These are phyloP conservation scores for Chrysogorgia sp. DNA, from an alignment of 92 coral and sea anemone genomes.

Conservation along the genomic window DNA sequence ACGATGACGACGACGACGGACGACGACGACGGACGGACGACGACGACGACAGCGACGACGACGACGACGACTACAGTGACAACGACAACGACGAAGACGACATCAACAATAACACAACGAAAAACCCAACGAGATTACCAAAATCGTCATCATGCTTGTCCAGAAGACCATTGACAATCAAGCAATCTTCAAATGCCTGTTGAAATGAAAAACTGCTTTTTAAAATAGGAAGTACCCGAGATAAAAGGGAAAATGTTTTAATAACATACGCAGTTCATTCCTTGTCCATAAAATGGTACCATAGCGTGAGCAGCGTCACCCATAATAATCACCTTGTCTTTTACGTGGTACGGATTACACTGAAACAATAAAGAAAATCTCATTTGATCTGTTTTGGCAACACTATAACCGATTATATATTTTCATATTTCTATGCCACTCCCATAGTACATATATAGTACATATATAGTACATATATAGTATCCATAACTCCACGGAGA, in stretches of 20 bases:
- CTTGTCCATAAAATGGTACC: constrained; percentile 99
- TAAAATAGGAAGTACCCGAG: neutral
- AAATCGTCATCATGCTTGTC: constrained; percentile 80
- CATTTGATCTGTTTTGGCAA: too few species aligned
- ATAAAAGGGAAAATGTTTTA: neutral
- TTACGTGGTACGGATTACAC: constrained; percentile 89
- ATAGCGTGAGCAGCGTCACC: constrained; percentile 99
- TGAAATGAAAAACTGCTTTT: neutral
- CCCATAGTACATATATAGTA: too few species aligned
- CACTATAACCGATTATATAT: too few species aligned
- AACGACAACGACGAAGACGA: neutral
- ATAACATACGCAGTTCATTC: constrained; percentile 90
- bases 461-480: too few species aligned
- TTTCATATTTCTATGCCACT: too few species aligned
- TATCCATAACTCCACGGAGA: too few species aligned
- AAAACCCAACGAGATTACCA: constrained; percentile 59
- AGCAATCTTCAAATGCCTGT: constrained; percentile 96
- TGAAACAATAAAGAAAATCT: constrained; percentile 28
- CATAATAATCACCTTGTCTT: constrained; percentile 76
- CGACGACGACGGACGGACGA: neutral
- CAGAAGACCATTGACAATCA: constrained; percentile 74
- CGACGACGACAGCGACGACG: neutral
- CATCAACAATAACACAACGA: neutral
- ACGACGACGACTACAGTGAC: neutral
- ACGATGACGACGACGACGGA: neutral